Conservation (phyloP, 2,888 invertebrate genomes). For the Caenorhabditis sp. region DNA sequence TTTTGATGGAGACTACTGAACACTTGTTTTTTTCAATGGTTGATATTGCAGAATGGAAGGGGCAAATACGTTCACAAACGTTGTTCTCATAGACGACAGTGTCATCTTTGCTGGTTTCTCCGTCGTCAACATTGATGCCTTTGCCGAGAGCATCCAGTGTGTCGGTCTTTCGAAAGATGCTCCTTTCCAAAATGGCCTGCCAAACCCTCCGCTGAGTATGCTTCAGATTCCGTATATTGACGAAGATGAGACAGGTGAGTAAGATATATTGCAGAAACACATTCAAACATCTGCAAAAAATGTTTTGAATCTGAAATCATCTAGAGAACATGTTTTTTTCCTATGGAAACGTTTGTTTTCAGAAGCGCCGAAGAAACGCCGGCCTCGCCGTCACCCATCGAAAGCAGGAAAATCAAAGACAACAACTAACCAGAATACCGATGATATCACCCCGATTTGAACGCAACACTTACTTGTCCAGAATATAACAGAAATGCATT, state of each 20-base stretch:
- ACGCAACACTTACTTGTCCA: no score
- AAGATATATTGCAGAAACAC: background rate
- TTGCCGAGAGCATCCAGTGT: slow-evolving; percentile 55
- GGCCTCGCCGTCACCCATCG: background rate
- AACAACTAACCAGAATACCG: background rate
- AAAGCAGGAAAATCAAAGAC: slow-evolving; percentile 1
- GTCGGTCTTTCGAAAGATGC: slow-evolving; percentile 52
- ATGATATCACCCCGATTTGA: background rate
- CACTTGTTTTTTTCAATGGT: background rate
- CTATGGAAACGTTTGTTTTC: background rate
- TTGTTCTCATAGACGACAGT: slow-evolving; percentile 50
- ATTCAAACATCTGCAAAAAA: background rate
- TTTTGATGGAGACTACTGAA: background rate
- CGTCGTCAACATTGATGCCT: slow-evolving; percentile 62
- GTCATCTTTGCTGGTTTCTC: slow-evolving; percentile 57
- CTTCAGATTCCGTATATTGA: slow-evolving; percentile 65
- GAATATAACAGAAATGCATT: no score
- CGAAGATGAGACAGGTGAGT: slow-evolving; percentile 58
- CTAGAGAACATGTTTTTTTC: no score
- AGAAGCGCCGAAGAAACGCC: slow-evolving; percentile 14
- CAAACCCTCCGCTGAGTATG: slow-evolving; percentile 61
- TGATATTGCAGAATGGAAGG: slow-evolving; percentile 53
- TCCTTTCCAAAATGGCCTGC: slow-evolving; percentile 64
- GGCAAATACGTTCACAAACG: slow-evolving; percentile 24
- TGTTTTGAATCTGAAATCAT: background rate